phyloP scores from a whole-genome alignment of 2,797 vertebrate genomes.

The Rhynchonycteris naso region DNA sequence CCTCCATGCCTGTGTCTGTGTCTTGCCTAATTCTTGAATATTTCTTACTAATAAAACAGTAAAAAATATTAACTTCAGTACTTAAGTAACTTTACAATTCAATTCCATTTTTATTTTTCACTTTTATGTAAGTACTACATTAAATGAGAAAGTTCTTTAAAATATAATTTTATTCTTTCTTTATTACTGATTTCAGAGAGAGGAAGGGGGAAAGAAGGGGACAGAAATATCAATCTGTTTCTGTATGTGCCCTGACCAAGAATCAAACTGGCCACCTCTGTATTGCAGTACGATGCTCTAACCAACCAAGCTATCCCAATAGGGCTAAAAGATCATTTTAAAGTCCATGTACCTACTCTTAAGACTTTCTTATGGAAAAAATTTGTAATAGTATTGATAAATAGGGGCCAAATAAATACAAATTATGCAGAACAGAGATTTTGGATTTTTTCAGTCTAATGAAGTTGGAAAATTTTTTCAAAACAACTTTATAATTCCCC shows the following conservation, averaged over 20 bases:
- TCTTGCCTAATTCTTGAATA: constrained; percentile 1
- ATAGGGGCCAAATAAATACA: constrained; percentile 4
- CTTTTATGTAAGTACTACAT: constrained; percentile 35
- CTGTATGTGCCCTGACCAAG: no score
- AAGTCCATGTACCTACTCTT: constrained; percentile 4
- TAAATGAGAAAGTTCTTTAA: constrained; percentile 37
- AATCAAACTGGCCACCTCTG: no score
- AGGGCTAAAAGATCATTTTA: background rate
- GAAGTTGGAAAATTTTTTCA: constrained; percentile 49
- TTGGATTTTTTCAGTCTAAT: background rate
- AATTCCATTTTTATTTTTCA: constrained; percentile 35
- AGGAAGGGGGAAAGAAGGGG: no score
- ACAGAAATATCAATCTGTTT: no score
- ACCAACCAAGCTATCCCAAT: no score
- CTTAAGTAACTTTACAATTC: constrained; percentile 11
- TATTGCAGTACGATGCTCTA: no score
- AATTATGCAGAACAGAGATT: background rate
- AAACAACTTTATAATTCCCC: background rate
- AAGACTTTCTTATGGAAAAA: constrained; percentile 35
- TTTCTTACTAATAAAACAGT: constrained; percentile 26
- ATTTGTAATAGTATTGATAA: background rate
- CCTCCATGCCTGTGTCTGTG: background rate
- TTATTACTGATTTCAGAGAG: no score
- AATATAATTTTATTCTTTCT: background rate
- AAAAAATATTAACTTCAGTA: background rate